phyloP scores from a whole-genome alignment of 2,888 invertebrate species.

The Chrysotoxum bicinctum region DNA sequence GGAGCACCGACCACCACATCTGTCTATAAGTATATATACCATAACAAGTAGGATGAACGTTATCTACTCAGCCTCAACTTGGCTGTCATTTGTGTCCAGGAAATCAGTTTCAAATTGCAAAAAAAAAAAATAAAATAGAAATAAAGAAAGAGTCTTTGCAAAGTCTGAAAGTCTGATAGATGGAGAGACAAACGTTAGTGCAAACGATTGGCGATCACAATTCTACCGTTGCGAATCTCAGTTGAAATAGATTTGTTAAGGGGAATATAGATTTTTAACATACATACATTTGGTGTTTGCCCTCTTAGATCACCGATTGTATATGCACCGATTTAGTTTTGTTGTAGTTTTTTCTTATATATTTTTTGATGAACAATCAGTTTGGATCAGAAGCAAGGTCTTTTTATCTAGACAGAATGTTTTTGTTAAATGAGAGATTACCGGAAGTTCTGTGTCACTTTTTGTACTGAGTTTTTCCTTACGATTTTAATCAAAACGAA shows the following conservation, averaged over 20 bases:
- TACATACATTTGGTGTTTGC: constrained; percentile 29
- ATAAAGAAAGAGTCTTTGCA: constrained; percentile 27
- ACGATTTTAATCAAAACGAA: constrained; percentile 1
- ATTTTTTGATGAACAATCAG: constrained; percentile 16
- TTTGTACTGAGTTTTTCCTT: constrained; percentile 12
- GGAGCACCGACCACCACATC: constrained; percentile 50
- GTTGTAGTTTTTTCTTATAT: background rate
- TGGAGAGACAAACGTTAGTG: constrained; percentile 51
- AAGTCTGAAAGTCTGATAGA: constrained; percentile 57
- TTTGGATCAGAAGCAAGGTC: background rate
- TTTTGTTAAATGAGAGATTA: constrained; percentile 3
- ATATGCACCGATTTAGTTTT: background rate
- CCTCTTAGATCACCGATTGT: constrained; percentile 39
- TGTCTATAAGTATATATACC: background rate
- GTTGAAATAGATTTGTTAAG: constrained; percentile 29
- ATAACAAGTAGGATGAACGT: constrained; percentile 69
- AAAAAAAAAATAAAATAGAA: constrained; percentile 8
- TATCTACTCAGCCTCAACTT: constrained; percentile 52
- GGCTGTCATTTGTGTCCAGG: constrained; percentile 70
- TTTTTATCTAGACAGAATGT: background rate
- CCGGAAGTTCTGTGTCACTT: constrained; percentile 45
- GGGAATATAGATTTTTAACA: constrained; percentile 24
- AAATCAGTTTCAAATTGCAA: constrained; percentile 71
- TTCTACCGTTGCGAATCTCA: constrained; percentile 56
- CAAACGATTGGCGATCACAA: constrained; percentile 47